phyloP scores from a whole-genome alignment of 2,113 vertebrate species.

The Odontophorus gujanensis region DNA sequence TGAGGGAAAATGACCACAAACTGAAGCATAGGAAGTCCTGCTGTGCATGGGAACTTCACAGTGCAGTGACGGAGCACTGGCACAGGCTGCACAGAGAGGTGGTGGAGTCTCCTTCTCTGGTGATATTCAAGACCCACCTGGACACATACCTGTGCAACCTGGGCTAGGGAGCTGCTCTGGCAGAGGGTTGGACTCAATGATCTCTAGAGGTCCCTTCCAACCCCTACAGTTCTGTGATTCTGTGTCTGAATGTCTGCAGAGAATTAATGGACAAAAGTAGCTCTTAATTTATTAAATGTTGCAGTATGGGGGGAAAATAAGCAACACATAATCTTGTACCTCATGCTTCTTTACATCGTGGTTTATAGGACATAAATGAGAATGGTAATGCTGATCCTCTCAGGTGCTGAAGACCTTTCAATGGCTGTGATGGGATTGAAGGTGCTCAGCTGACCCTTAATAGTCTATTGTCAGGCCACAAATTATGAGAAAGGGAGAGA shows the following conservation, averaged over 20 bases:
- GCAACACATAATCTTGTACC: background rate
- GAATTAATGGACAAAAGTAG: background rate
- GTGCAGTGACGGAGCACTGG: too few relatives aligned
- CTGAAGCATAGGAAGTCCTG: too few relatives aligned
- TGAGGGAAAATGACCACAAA: too few relatives aligned
- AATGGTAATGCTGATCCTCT: background rate
- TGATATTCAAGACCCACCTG: too few relatives aligned
- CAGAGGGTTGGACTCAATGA: too few relatives aligned
- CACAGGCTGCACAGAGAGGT: too few relatives aligned
- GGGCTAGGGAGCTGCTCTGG: too few relatives aligned
- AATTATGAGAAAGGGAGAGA: background rate
- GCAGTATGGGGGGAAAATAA: background rate
- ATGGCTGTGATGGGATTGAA: background rate
- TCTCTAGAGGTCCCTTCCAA: too few relatives aligned
- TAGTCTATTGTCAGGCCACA: background rate
- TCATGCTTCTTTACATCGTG: fast-evolving
- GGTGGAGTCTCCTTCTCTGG: too few relatives aligned
- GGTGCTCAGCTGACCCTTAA: background rate
- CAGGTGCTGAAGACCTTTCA: background rate
- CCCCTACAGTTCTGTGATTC: too few relatives aligned
- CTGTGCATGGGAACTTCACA: too few relatives aligned
- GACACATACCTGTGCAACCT: too few relatives aligned
- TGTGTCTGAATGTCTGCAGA: background rate
- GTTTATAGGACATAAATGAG: background rate
- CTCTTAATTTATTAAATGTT: background rate